phyloP scores from a whole-genome alignment of 2,797 vertebrate genomes.

The Poliocrania exsul region DNA sequence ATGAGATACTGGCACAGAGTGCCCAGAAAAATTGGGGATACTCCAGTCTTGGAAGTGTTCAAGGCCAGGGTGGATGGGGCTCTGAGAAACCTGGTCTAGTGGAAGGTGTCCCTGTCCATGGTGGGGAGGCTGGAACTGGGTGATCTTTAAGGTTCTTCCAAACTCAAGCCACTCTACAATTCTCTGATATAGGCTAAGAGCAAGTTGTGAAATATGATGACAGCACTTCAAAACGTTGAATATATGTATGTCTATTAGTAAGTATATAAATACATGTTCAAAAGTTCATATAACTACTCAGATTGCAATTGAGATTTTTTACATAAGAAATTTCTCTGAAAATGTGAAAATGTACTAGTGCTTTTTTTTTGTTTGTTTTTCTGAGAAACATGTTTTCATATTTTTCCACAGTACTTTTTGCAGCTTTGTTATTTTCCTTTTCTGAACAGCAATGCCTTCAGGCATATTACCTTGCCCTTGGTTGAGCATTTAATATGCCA shows the following conservation, averaged over 20 bases:
- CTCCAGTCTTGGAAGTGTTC: not conserved
- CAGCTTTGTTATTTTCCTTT: constrained; percentile 27
- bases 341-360: not conserved
- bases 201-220: not conserved
- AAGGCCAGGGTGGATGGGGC: not conserved
- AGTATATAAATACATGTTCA: not conserved
- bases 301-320: not conserved
- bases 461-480: not conserved
- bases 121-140: not conserved
- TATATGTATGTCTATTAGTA: not conserved
- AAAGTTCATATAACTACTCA: not conserved
- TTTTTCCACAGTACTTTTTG: not conserved
- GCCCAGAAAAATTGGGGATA: not conserved
- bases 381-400: fast-evolving
- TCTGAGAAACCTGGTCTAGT: not conserved
- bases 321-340: not conserved
- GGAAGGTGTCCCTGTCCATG: not conserved
- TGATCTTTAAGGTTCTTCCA: not conserved
- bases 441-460: not conserved
- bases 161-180: not conserved
- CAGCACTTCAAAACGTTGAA: not conserved
- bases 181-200: not conserved
- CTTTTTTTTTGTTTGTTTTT: not conserved
- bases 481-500: not conserved
- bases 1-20: not conserved